These are phyloP conservation scores for Marasmarcha lunaedactyla DNA, from an alignment of 2,888 invertebrate genomes.

Conservation along the genomic window DNA sequence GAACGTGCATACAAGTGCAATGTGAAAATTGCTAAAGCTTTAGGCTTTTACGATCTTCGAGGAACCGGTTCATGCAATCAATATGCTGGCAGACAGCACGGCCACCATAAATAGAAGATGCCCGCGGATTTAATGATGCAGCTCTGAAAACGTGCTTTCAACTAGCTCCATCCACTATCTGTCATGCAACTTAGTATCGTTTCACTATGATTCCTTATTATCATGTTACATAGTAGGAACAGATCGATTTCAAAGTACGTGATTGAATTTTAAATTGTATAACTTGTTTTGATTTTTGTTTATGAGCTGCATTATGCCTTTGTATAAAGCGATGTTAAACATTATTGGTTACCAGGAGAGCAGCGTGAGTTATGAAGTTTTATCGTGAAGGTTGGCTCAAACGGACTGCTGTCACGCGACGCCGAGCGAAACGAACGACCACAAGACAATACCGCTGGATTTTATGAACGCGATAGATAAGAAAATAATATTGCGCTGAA, in stretches of 20 bases:
- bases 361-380: slow-evolving; percentile 43
- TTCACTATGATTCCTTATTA: not conserved
- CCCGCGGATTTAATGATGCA: slow-evolving; percentile 42
- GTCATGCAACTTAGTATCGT: slow-evolving; percentile 12
- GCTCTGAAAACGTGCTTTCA: slow-evolving; percentile 36
- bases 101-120: slow-evolving; percentile 57
- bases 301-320: not conserved
- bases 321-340: slow-evolving; percentile 16
- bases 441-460: slow-evolving; percentile 35
- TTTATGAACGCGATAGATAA: slow-evolving; percentile 51
- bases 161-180: slow-evolving; percentile 50
- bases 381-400: slow-evolving; percentile 26
- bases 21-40: slow-evolving; percentile 37
- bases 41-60: slow-evolving; percentile 19
- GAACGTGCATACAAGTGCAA: slow-evolving; percentile 20
- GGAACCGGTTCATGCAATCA: slow-evolving; percentile 44
- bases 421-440: slow-evolving; percentile 29
- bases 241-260: not conserved
- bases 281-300: too few species aligned
- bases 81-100: slow-evolving; percentile 46
- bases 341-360: slow-evolving; percentile 27
- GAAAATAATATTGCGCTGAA: slow-evolving; percentile 44
- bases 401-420: slow-evolving; percentile 49
- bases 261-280: not conserved
- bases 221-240: not conserved